phyloP scores from a whole-genome alignment of 1,140 invertebrate species.

The Drosophila erecta region DNA sequence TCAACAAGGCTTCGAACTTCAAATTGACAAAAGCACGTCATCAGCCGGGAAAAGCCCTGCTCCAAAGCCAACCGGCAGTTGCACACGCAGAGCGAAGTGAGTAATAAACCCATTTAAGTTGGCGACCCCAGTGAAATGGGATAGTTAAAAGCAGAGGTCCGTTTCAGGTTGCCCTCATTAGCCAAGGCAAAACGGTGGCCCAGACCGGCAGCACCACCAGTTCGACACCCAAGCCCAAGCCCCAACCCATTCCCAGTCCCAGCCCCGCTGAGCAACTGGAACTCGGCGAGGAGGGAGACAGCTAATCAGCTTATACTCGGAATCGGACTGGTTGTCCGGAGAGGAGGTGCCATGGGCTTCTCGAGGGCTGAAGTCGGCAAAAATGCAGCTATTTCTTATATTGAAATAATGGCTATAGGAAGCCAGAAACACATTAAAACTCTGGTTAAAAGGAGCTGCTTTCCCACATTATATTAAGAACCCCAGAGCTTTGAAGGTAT shows the following conservation, averaged over 20 bases:
- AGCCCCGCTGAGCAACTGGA: background rate
- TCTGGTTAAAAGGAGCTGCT: no score
- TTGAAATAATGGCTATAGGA: no score
- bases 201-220: no score
- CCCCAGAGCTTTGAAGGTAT: no score
- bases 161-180: slow-evolving; percentile 27
- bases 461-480: no score
- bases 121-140: slow-evolving; percentile 22
- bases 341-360: slow-evolving; percentile 8
- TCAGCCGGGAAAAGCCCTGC: background rate
- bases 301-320: slow-evolving; percentile 43
- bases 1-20: background rate
- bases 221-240: no score
- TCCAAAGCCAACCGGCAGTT: background rate
- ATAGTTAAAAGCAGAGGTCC: slow-evolving; percentile 12
- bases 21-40: slow-evolving; percentile 20
- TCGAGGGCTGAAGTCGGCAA: background rate
- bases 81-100: background rate
- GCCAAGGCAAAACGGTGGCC: slow-evolving; percentile 1
- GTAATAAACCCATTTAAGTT: slow-evolving; percentile 38
- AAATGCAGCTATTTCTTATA: no score
- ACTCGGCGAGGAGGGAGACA: background rate
- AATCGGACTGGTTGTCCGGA: slow-evolving; percentile 2
- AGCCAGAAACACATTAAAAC: no score
- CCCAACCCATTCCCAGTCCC: no score